Percentiles rank a stretch among this genome's conserved stretches.
Evolutionary conservation across 2,888 invertebrate species (phyloP).

Genomic region (Drosophila ustulata): DNA sequence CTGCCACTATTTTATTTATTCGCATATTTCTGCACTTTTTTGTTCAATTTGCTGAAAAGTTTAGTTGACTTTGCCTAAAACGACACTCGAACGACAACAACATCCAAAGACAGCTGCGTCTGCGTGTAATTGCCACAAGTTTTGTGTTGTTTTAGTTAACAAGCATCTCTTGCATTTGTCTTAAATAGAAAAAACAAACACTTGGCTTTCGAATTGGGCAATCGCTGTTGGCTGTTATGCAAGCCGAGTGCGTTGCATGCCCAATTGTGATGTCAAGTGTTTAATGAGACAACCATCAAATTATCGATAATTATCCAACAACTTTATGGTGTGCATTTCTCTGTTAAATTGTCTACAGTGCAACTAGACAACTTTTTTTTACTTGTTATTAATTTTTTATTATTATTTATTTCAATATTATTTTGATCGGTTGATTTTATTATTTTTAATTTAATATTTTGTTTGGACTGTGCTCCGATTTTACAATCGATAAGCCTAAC

Average conservation of each 20-base stretch:
- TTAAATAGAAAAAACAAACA: conserved; percentile 20
- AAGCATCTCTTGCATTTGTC: conserved; percentile 25
- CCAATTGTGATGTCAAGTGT: background rate
- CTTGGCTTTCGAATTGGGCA: conserved; percentile 19
- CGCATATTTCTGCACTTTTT: conserved; percentile 17
- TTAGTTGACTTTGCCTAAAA: conserved; percentile 62
- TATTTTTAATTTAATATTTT: too few species aligned
- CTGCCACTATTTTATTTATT: conserved; percentile 11
- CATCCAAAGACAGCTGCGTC: conserved; percentile 51
- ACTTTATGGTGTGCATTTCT: background rate
- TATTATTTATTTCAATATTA: too few species aligned
- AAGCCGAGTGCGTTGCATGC: conserved; percentile 6
- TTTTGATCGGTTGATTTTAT: too few species aligned
- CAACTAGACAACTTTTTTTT: too few species aligned
- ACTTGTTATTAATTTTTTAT: too few species aligned
- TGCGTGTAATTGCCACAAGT: conserved; percentile 53
- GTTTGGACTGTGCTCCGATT: too few species aligned
- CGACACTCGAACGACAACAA: conserved; percentile 30
- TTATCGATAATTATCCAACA: background rate
- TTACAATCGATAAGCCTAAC: too few species aligned
- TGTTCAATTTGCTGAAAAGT: conserved; percentile 46
- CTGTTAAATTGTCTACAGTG: background rate
- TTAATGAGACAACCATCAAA: background rate
- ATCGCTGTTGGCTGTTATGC: conserved; percentile 16
- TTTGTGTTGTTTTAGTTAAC: conserved; percentile 23